phyloP scores from a whole-genome alignment of 2,797 vertebrate species.

The Schizopygopsis pylzovi region DNA sequence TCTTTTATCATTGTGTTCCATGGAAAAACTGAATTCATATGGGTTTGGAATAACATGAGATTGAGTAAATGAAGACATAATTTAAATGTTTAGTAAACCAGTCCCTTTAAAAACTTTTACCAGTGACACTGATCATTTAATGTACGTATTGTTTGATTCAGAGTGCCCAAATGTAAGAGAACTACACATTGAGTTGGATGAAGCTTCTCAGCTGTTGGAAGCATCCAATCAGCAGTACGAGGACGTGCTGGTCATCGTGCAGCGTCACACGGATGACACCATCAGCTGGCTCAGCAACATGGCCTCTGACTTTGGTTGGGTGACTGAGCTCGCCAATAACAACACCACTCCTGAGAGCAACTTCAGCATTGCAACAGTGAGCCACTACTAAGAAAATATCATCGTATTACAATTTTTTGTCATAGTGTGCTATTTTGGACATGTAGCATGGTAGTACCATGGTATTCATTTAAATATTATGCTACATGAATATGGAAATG shows the following conservation, averaged over 20 bases:
- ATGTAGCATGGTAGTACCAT: neutral
- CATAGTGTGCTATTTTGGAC: neutral
- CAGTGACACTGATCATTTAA: neutral
- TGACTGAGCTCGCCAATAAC: conserved; percentile 79
- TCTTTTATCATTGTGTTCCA: neutral
- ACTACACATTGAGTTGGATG: conserved; percentile 84
- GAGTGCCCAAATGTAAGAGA: conserved; percentile 86
- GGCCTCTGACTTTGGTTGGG: conserved; percentile 88
- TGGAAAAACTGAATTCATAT: neutral
- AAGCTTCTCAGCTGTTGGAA: conserved; percentile 84
- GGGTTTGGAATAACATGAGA: neutral
- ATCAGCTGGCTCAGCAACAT: conserved; percentile 82
- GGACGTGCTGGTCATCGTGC: conserved; percentile 85
- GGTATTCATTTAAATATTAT: neutral
- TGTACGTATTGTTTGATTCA: conserved; percentile 58
- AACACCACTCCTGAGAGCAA: conserved; percentile 70
- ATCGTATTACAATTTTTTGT: neutral
- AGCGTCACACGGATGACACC: conserved; percentile 85
- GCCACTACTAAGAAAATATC: conserved; percentile 3
- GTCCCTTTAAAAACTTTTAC: neutral
- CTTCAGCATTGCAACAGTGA: conserved; percentile 86
- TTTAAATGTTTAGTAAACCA: neutral
- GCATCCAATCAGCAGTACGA: conserved; percentile 85
- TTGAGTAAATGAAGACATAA: neutral
- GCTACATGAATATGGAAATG: neutral